Evolutionary conservation across 1,140 invertebrate species (phyloP).

Genomic region (Chironomus striatipennis): DNA sequence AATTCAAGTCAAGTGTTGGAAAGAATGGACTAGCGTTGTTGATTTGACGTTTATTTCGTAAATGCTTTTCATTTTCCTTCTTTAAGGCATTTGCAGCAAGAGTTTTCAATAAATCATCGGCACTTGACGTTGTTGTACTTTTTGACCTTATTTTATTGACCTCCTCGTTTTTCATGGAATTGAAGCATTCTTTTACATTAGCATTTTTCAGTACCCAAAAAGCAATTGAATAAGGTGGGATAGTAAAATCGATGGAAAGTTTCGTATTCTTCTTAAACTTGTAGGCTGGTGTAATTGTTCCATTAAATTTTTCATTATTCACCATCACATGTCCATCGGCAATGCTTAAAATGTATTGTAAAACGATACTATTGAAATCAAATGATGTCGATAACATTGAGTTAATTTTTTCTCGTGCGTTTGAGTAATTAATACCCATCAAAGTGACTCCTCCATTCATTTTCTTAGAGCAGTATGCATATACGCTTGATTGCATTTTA

Average conservation of each 20-base stretch:
- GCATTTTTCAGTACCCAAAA: not conserved
- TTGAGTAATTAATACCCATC: not conserved
- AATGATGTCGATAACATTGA: not conserved
- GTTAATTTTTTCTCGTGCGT: not conserved
- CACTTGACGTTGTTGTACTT: not conserved
- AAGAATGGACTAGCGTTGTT: not conserved
- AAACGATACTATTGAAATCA: not conserved
- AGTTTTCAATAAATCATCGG: not conserved
- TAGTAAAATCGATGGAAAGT: not conserved
- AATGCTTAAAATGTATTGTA: not conserved
- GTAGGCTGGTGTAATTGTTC: not conserved
- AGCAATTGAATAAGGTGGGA: slow-evolving; percentile 1
- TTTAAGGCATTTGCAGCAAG: not conserved
- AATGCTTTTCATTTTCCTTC: not conserved
- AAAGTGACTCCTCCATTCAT: slow-evolving; percentile 2
- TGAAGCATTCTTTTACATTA: not conserved
- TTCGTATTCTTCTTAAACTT: not conserved
- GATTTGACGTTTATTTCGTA: not conserved
- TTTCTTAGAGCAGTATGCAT: not conserved
- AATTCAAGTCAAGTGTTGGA: not conserved
- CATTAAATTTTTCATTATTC: slow-evolving; percentile 1
- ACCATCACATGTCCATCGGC: not conserved
- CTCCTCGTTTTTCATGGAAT: too few relatives aligned
- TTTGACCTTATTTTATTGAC: not conserved
- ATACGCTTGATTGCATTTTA: not conserved